Evolutionary conservation across 2,888 invertebrate species (phyloP), one percentile per base, ranked within the genome.

Genomic region (Dendrolimus pini): DNA sequence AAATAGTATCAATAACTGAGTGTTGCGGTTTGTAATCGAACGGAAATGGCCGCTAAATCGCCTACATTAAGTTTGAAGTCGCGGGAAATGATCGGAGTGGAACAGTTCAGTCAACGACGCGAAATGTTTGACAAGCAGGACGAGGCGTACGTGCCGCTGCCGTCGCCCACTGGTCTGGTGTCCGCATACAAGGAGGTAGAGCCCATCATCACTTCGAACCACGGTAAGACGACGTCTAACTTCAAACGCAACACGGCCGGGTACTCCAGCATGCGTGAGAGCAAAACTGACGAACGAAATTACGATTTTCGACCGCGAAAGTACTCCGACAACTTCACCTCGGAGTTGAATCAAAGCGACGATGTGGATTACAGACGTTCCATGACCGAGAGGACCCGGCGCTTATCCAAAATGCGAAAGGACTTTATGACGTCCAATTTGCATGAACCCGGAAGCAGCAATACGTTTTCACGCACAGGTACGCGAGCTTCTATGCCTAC

Each of bases 21-120:
- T 87, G 87, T 82, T 87, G 89, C 84, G 88, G 89, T 89, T 85
- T 88, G 80, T 87, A 82, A 89, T 88, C 84, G 85, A 82, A 82
- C 86, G 86, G 85, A 86, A 86, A 90, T 89, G 89, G 75, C 80
- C 74, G 81, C 85, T 67, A 88, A 82, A 86, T 89, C 90, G 79
- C 89, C 89, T 73, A 89, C 89, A 67, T 78, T 78, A 66, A 86
- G 88, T 75, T 82, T 90, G 69, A 87, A 80, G 84, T 83, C 85
- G 79, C 87, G 89, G 63, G 90, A 90, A 83, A 82, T 87, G 71
- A 90, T 90, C 75, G 90, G 90, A 62, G 85, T 71, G 62, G 87
- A 90, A 67, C 83, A 82, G 86, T 90, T 90, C 83, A 89, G 85
- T 84, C 86, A 83, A 81, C 83, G 90, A 63, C 89, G 90, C 69